Base-by-base conservation (phyloP, 53 echinoderm and acorn worm species). In the Apostichopus leukothele region DNA sequence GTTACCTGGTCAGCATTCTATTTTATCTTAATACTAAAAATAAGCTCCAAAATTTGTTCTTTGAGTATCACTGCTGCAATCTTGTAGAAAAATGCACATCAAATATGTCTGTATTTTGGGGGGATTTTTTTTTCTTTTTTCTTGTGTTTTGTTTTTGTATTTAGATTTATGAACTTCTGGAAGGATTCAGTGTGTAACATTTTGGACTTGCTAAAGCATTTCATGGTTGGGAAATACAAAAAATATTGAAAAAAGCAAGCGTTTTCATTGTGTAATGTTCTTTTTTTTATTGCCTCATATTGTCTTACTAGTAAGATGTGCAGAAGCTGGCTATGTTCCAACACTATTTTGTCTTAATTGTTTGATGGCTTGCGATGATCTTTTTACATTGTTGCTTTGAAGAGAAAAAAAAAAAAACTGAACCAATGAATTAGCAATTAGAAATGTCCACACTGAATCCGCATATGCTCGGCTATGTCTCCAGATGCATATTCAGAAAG, bases 131-230 rank as follows among this genome's bases (percentile, higher is more conserved):
- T 19, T 16, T 71, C 20, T 19, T 13, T n/a, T 68, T n/a, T 68
- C 16, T 63, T 63, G 11, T 63, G 13, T 7, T 9, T 11, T 63
- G 16, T 13, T 71, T 71, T 71, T 71, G 20, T 18, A 71, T n/a
- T 19, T 71, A 71, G 20, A 18, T 71, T 71, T 19, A 71, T 71
- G 14, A 5, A 71, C 14, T 71, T 71, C 16, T 71, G 71, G 13
- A 18, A 71, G 71, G 71, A 71, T 71, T 71, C 71, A 71, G 81
- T 81, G 81, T 81, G 59, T 54, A 81, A 50, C 81, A 54, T 81
- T 81, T 81, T 81, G 26, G 81, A 81, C 81, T 81, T 81, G 81
- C 59, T 81, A 81, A 80, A 81, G 81, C 81, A 81, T 81, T 81
- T 18, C 55, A 16, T 19, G 50, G 39, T 81, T 27, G 52, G 77